phyloP scores from a whole-genome alignment of 30 jellyfish, hydroid and myxozoan genomes.

The Aurelia coerulea region DNA sequence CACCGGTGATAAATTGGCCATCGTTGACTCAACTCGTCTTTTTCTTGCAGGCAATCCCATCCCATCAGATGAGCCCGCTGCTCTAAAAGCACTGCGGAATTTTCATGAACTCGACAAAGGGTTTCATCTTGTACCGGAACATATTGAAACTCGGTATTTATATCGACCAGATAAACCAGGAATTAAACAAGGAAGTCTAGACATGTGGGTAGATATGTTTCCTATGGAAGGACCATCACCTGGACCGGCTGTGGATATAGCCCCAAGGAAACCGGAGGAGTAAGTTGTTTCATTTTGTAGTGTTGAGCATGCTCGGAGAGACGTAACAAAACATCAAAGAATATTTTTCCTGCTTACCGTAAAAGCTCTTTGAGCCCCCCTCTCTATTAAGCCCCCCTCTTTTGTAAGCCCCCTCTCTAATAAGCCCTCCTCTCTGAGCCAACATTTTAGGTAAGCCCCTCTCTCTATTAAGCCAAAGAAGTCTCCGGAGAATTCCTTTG shows the following conservation, averaged over 20 bases:
- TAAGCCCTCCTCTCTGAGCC: too few relatives aligned
- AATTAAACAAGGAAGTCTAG: constrained; percentile 84
- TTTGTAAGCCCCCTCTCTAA: too few relatives aligned
- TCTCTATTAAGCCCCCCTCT: too few relatives aligned
- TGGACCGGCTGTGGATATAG: constrained; percentile 87
- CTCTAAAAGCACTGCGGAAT: constrained; percentile 60
- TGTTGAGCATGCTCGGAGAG: too few relatives aligned
- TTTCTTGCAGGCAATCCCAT: constrained; percentile 25
- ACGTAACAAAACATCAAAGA: too few relatives aligned
- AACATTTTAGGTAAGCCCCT: too few relatives aligned
- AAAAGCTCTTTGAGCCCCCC: too few relatives aligned
- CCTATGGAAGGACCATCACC: constrained; percentile 71
- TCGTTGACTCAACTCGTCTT: background rate
- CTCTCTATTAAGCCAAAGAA: too few relatives aligned
- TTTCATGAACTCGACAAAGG: constrained; percentile 64
- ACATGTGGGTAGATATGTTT: constrained; percentile 94
- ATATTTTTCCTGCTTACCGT: too few relatives aligned
- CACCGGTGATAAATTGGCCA: too few relatives aligned
- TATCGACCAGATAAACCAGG: constrained; percentile 78
- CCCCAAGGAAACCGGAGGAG: constrained; percentile 87
- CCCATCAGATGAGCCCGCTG: constrained; percentile 77
- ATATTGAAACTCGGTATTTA: constrained; percentile 82
- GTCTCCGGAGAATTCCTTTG: too few relatives aligned
- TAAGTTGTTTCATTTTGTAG: constrained; percentile 38
- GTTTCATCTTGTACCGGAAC: constrained; percentile 93